Conservation (phyloP, 2,888 invertebrate species). For the Linnaemya vulpina region DNA sequence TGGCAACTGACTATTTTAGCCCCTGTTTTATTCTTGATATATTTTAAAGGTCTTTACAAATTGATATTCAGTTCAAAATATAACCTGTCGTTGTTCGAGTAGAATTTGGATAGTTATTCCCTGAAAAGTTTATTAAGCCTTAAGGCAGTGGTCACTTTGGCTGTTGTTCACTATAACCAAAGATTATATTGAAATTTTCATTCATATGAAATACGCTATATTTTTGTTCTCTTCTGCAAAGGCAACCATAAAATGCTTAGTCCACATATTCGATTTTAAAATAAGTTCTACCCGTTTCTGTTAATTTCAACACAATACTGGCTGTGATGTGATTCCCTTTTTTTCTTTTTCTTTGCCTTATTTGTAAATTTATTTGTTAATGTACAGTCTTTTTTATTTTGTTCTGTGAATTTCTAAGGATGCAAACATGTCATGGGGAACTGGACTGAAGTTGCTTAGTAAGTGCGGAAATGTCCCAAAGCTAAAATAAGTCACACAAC, state of each 20-base stretch:
- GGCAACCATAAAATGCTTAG: conserved; percentile 19
- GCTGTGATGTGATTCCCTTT: conserved; percentile 44
- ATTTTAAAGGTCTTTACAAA: too few species aligned
- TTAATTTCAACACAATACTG: conserved; percentile 60
- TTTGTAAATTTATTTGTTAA: conserved; percentile 78
- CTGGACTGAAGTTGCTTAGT: conserved; percentile 60
- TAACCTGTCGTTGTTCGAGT: not conserved
- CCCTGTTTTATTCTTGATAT: too few species aligned
- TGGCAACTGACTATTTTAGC: too few species aligned
- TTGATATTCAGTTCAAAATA: too few species aligned
- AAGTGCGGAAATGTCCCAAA: conserved; percentile 75
- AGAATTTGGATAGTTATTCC: too few species aligned
- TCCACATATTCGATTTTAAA: conserved; percentile 67
- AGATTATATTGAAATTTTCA: too few species aligned
- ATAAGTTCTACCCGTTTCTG: conserved; percentile 36
- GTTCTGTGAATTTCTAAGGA: conserved; percentile 26
- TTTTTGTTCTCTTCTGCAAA: not conserved
- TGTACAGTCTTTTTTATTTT: conserved; percentile 74
- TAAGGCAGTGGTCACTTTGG: too few species aligned
- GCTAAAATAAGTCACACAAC: conserved; percentile 75
- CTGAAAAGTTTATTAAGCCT: too few species aligned
- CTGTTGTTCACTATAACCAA: too few species aligned
- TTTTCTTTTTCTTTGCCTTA: conserved; percentile 34
- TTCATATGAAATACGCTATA: not conserved
- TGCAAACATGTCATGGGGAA: not conserved